A percentile compares a stretch with the other conserved stretches of the same genome.
Evolutionary conservation across 1,140 invertebrate species (phyloP).

Genomic region (Stegodyphus mimosarum): DNA sequence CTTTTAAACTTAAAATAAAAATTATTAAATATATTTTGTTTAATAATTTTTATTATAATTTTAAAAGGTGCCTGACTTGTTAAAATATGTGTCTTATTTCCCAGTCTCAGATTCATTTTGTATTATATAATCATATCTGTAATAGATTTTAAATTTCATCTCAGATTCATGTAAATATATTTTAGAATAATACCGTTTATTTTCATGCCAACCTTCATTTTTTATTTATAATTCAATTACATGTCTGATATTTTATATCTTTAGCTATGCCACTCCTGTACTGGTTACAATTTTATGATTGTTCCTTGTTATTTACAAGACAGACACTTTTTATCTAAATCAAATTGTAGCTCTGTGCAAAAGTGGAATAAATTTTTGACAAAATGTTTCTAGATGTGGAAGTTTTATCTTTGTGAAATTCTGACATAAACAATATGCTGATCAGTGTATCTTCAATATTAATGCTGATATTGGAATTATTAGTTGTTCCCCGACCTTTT

Average conservation of each 20-base stretch:
- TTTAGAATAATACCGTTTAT: slow-evolving; percentile 27
- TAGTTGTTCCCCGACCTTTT: too few relatives aligned
- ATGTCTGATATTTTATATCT: slow-evolving; percentile 34
- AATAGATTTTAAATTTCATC: neutral
- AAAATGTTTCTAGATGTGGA: slow-evolving; percentile 32
- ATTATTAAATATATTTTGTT: neutral
- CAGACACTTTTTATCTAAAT: slow-evolving; percentile 42
- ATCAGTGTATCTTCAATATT: neutral
- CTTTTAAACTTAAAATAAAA: neutral
- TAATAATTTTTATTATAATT: neutral
- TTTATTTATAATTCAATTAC: slow-evolving; percentile 43
- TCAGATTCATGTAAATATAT: slow-evolving; percentile 51
- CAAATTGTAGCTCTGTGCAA: slow-evolving; percentile 56
- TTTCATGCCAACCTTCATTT: slow-evolving; percentile 34
- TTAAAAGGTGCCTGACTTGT: neutral
- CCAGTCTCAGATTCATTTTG: neutral
- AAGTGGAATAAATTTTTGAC: slow-evolving; percentile 56
- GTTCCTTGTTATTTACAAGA: slow-evolving; percentile 50
- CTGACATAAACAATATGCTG: neutral
- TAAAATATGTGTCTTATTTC: neutral
- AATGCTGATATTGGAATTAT: neutral
- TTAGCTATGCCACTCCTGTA: slow-evolving; percentile 28
- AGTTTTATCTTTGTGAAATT: neutral
- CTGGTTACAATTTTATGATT: slow-evolving; percentile 51
- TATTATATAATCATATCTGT: slow-evolving; percentile 10